A percentile compares a stretch with the other conserved stretches of the same genome.
Evolutionary conservation across 1,140 invertebrate genomes (phyloP).

Genomic region (Drosophila pseudoananassae): DNA sequence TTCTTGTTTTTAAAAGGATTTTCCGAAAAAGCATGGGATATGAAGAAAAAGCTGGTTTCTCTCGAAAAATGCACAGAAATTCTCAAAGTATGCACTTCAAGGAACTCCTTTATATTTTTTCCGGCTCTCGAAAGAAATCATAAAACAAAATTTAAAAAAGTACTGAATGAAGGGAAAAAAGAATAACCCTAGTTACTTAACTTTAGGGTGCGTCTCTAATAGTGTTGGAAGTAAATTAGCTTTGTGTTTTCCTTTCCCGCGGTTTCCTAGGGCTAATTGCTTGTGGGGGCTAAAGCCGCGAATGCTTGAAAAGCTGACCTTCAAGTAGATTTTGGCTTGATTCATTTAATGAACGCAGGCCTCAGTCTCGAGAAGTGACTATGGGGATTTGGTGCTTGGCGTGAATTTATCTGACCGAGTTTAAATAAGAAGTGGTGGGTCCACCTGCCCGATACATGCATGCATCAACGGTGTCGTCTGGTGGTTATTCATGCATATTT

Average conservation of each 20-base stretch:
- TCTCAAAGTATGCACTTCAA: slow-evolving; percentile 12
- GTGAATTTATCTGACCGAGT: not conserved
- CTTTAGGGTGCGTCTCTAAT: slow-evolving; percentile 19
- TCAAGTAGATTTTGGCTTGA: slow-evolving; percentile 60
- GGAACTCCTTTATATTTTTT: slow-evolving; percentile 11
- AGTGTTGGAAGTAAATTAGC: slow-evolving; percentile 73
- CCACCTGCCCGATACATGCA: not conserved
- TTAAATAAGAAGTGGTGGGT: not conserved
- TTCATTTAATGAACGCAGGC: slow-evolving; percentile 67
- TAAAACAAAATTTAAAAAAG: slow-evolving; percentile 52
- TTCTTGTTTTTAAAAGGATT: too few species aligned
- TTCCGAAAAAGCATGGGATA: not conserved
- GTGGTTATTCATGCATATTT: slow-evolving; percentile 33
- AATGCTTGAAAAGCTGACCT: slow-evolving; percentile 70
- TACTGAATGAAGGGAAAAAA: slow-evolving; percentile 10
- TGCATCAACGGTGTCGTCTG: slow-evolving; percentile 9
- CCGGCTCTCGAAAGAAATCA: slow-evolving; percentile 16
- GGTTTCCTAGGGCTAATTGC: slow-evolving; percentile 70
- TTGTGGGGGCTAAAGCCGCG: slow-evolving; percentile 14
- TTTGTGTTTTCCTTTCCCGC: slow-evolving; percentile 57
- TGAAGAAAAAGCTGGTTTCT: not conserved
- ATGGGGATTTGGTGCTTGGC: not conserved
- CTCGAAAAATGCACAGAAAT: slow-evolving; percentile 19
- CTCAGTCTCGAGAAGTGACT: not conserved
- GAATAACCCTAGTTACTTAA: slow-evolving; percentile 51